These are phyloP conservation scores for Centropristis striata DNA, from an alignment of 2,113 vertebrate species.

Conservation along the genomic window DNA sequence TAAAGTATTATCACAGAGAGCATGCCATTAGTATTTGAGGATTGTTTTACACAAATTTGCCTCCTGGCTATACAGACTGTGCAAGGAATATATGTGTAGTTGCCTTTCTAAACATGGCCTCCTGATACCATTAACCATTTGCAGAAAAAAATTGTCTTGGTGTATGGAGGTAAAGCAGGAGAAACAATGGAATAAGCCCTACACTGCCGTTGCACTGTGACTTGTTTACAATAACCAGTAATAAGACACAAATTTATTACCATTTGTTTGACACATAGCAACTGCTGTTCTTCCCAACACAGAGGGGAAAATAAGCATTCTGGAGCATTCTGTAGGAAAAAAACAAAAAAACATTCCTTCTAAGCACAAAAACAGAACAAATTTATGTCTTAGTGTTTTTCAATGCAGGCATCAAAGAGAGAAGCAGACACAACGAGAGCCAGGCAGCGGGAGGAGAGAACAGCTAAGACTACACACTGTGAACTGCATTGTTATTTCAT, in stretches of 20 bases:
- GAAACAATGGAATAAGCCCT: slow-evolving; percentile 10
- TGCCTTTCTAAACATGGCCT: slow-evolving; percentile 25
- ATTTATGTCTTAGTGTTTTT: slow-evolving; percentile 63
- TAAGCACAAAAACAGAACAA: slow-evolving; percentile 64
- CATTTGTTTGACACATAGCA: slow-evolving; percentile 67
- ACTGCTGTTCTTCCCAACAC: slow-evolving; percentile 44
- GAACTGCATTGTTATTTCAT: slow-evolving; percentile 73
- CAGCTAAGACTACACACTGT: slow-evolving; percentile 49
- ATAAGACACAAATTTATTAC: slow-evolving; percentile 54
- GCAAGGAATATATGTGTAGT: slow-evolving; percentile 15
- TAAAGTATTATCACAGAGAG: slow-evolving; percentile 53
- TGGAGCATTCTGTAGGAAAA: slow-evolving; percentile 23
- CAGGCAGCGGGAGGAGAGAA: slow-evolving; percentile 51
- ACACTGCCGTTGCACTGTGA: slow-evolving; percentile 18
- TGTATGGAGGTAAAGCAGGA: slow-evolving; percentile 1
- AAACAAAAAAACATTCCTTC: slow-evolving; percentile 17
- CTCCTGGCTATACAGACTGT: slow-evolving; percentile 37
- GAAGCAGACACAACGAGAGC: slow-evolving; percentile 50
- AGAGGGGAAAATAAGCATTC: slow-evolving; percentile 32
- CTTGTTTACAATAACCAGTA: slow-evolving; percentile 64
- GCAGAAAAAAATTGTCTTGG: background rate
- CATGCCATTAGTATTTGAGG: slow-evolving; percentile 56
- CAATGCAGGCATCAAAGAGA: slow-evolving; percentile 73
- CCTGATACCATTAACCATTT: slow-evolving; percentile 39
- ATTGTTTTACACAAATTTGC: slow-evolving; percentile 57